These are phyloP conservation scores for Pterostichus madidus DNA, from an alignment of 2,888 invertebrate species.

Conservation along the genomic window DNA sequence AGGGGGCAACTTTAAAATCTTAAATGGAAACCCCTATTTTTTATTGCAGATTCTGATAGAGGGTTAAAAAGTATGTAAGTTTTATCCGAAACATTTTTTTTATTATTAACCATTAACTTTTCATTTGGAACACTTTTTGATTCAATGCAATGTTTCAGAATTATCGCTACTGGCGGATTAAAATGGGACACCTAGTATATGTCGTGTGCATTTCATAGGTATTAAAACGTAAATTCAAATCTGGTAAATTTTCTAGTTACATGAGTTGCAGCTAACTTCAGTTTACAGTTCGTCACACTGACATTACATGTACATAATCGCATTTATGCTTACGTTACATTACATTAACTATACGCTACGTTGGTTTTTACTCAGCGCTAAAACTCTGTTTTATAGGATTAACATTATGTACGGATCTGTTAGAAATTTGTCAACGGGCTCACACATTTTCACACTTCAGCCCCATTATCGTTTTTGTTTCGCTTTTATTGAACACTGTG, in stretches of 20 bases:
- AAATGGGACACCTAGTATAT: too few relatives aligned
- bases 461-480: not conserved
- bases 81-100: too few relatives aligned
- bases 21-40: too few relatives aligned
- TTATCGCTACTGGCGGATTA: too few relatives aligned
- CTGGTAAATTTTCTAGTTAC: not conserved
- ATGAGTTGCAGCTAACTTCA: not conserved
- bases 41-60: too few relatives aligned
- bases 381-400: slow-evolving; percentile 15
- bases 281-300: slow-evolving; percentile 15
- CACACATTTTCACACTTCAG: not conserved
- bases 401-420: slow-evolving; percentile 11
- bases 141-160: too few relatives aligned
- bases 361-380: slow-evolving; percentile 1
- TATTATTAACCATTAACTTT: too few relatives aligned
- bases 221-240: not conserved
- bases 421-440: slow-evolving; percentile 7
- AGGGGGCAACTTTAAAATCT: too few relatives aligned
- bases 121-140: too few relatives aligned
- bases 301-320: slow-evolving; percentile 5
- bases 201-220: not conserved
- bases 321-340: slow-evolving; percentile 11
- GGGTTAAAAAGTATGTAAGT: too few relatives aligned
- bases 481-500: not conserved
- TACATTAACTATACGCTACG: slow-evolving; percentile 11